Evolutionary conservation across 2,888 invertebrate species (phyloP), one percentile per base, ranked within the genome.

Genomic region (Diaprepes abbreviatus): DNA sequence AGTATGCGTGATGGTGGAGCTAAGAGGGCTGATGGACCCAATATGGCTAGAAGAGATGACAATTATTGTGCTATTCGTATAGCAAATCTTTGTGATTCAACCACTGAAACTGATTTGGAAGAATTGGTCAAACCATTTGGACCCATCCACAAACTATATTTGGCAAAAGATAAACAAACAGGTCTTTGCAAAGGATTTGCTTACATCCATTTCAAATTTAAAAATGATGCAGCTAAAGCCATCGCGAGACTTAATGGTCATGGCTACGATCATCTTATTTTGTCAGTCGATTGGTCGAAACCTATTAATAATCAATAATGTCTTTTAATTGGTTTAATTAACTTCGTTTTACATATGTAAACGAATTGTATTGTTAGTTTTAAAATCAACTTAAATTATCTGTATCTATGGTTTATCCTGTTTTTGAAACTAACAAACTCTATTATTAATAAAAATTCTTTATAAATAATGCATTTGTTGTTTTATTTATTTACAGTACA

Each of bases 271-370:
- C 98, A 99, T 87, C 90, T 99, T 77, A 99, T 99, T 84, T 88
- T 99, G 60, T 96, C 91, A 84, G 99, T 98, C n/a, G 98, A 98
- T 86, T 98, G 98, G 98, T 97, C 98, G 0, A 98, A 97, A 82
- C 94, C 94, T 5, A 36, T 38, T 31, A 62, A 54, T 63, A 31
- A 6, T 3, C 40, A 40, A 9, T 40, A 40, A 17, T 14, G 17
- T 14, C 9, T 40, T 14, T 38, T 14, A 38, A 24, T 24, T 24
- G n/a, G n/a, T n/a, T n/a, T n/a, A n/a, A n/a, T n/a, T n/a, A n/a
- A n/a, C n/a, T n/a, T n/a, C n/a, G n/a, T n/a, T n/a, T n/a, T n/a
- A n/a, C n/a, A n/a, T n/a, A n/a, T n/a, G n/a, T n/a, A n/a, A n/a
- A n/a, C n/a, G n/a, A n/a, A n/a, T n/a, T n/a, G n/a, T n/a, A n/a